Evolutionary conservation across 2,113 vertebrate species (phyloP).

Genomic region (Sakesphorus luctuosus): DNA sequence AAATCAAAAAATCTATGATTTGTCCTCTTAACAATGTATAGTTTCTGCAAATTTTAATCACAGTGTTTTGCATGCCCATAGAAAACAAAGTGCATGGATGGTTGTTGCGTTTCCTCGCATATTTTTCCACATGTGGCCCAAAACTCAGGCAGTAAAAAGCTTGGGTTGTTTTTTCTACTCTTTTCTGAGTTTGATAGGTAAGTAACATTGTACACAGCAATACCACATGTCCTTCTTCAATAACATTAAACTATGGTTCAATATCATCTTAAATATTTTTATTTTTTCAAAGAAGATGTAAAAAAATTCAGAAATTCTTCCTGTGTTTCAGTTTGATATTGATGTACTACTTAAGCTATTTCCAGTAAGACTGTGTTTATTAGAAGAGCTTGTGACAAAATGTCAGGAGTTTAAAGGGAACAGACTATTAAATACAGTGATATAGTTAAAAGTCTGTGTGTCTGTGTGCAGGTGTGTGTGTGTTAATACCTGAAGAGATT

Average conservation of each 20-base stretch:
- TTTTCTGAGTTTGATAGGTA: neutral
- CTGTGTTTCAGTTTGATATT: neutral
- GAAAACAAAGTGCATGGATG: neutral
- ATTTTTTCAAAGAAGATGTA: neutral
- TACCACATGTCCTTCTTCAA: neutral
- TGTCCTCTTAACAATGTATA: neutral
- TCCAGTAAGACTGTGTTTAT: neutral
- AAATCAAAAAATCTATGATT: neutral
- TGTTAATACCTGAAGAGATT: neutral
- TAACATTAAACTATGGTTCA: neutral
- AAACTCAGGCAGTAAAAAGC: neutral
- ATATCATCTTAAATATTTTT: neutral
- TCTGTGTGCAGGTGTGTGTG: too few species aligned
- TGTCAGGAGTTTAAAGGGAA: neutral
- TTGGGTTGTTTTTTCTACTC: neutral
- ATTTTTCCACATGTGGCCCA: neutral
- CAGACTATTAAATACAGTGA: neutral
- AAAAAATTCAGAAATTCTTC: neutral
- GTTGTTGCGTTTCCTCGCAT: neutral
- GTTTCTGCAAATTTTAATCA: neutral
- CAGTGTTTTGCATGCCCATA: neutral
- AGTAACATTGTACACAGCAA: neutral
- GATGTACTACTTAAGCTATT: neutral
- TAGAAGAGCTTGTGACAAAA: neutral
- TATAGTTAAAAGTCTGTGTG: neutral